Base-by-base conservation (phyloP, 1,140 invertebrate species). In the Diorhabda carinulata region DNA sequence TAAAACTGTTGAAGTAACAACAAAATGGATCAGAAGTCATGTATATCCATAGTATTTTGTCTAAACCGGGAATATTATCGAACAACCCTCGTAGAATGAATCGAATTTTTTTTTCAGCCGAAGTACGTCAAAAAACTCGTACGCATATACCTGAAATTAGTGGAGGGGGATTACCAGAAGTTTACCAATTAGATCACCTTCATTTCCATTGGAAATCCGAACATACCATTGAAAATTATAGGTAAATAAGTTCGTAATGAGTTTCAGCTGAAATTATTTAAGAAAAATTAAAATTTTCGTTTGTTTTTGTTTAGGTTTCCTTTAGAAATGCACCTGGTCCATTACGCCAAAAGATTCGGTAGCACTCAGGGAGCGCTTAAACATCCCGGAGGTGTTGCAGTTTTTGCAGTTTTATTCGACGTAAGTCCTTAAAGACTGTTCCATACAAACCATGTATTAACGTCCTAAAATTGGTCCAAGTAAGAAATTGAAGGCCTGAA, bases 131-230 rank as follows among this genome's bases (percentile, higher is more conserved):
- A 59, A 75, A 79, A 57, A 66, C 80, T 25, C 63, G 65, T 9
- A 73, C 41, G 57, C 73, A 71, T 4, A 74, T 81, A 9, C 74
- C 85, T 59, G 78, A 76, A 8, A 64, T 87, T 3, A 79, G 74
- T 66, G 83, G 82, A 25, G 86, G 85, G n/a, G 84, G 83, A n/a
- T 77, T 87, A 42, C 76, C 83, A 8, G 74, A 75, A 3, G 82
- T 82, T 2, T 92, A 87, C 76, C 75, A 83, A 6, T 81, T 92
- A 58, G 83, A 88, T 45, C 88, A 91, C 76, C 83, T 93, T 42
- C 92, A 94, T 75, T 87, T 93, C 73, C 92, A 94, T 76, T 93
- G 91, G 89, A 85, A 86, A 63, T 90, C 90, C 0, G 92, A 94
- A 77, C 92, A 94, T 76, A 88, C 86, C 0, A 83, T 94, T 52